phyloP scores from a whole-genome alignment of 2,888 invertebrate species.

The Atethmia centrago region DNA sequence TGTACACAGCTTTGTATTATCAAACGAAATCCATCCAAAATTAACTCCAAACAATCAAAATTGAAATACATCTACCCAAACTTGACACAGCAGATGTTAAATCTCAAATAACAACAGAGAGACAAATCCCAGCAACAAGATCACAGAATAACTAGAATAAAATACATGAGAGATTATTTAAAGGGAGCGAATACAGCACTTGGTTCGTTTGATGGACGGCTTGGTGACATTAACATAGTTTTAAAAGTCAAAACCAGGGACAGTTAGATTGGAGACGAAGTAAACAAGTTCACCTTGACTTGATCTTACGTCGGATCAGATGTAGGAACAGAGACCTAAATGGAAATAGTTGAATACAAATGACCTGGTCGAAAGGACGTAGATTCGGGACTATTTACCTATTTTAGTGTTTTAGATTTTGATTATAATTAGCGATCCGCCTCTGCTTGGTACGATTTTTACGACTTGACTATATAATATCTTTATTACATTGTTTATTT shows the following conservation, averaged over 20 bases:
- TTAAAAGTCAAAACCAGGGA: slow-evolving; percentile 80
- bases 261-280: slow-evolving; percentile 72
- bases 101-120: slow-evolving; percentile 29
- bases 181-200: slow-evolving; percentile 50
- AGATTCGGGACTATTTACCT: too few species aligned
- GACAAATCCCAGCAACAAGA: slow-evolving; percentile 32
- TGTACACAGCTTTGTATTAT: not conserved
- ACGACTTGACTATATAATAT: too few species aligned
- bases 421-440: too few species aligned
- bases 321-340: slow-evolving; percentile 71
- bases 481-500: too few species aligned
- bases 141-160: slow-evolving; percentile 57
- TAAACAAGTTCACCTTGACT: slow-evolving; percentile 86
- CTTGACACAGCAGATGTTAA: slow-evolving; percentile 25
- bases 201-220: slow-evolving; percentile 69
- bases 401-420: too few species aligned
- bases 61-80: slow-evolving; percentile 10
- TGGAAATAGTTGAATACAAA: slow-evolving; percentile 74
- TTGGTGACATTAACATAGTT: slow-evolving; percentile 78
- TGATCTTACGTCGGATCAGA: slow-evolving; percentile 64
- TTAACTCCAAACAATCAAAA: slow-evolving; percentile 5
- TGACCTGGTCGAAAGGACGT: slow-evolving; percentile 66
- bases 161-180: slow-evolving; percentile 63
- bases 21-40: not conserved
- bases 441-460: too few species aligned